Evolutionary conservation across 2,888 invertebrate genomes (phyloP), one percentile per base, ranked within the genome.

Genomic region (Plebejus anna): DNA sequence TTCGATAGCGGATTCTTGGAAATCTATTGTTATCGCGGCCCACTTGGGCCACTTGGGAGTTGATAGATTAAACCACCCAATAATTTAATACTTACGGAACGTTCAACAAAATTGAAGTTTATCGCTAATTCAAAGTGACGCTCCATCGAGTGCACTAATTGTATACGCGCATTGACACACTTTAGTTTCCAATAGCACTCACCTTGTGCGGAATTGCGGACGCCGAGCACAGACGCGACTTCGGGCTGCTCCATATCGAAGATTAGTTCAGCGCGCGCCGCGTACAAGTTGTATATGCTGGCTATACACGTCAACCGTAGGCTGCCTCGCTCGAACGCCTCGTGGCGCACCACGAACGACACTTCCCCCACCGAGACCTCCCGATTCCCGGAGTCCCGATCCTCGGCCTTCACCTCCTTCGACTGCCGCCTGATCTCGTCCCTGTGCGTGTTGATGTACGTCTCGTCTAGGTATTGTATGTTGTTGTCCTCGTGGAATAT

Each of bases 231-330:
- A 77, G 96, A 96, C 79, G 96, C 96, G 82, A 96, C 95, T 88
- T 96, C 95, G 78, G 97, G 96, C 84, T 95, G 95, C 88, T 96
- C 96, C 91, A 96, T 96, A 87, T 96, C 96, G 83, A 96, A 93
- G 82, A 95, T 91, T 80, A 95, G 90, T 86, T 95, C 96, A 76
- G 95, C 94, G 81, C 95, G 93, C 81, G 95, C 94, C 81, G 94
- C 94, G 88, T 96, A 96, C 82, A 96, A 91, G 87, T 95, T 95
- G 91, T 96, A 96, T 87, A 96, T 93, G 82, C 94, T 95, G 77
- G 96, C 96, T 83, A 95, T 94, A 88, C 96, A 96, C 82, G 95
- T 94, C 81, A 96, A 91, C 79, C 95, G 94, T 78, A 96, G 93
- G 84, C 95, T 95, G 80, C 96, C 96, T 59, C 95, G 94, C 86